Evolutionary conservation across 2,113 vertebrate species (phyloP).

Genomic region (Hippopotamus amphibius): DNA sequence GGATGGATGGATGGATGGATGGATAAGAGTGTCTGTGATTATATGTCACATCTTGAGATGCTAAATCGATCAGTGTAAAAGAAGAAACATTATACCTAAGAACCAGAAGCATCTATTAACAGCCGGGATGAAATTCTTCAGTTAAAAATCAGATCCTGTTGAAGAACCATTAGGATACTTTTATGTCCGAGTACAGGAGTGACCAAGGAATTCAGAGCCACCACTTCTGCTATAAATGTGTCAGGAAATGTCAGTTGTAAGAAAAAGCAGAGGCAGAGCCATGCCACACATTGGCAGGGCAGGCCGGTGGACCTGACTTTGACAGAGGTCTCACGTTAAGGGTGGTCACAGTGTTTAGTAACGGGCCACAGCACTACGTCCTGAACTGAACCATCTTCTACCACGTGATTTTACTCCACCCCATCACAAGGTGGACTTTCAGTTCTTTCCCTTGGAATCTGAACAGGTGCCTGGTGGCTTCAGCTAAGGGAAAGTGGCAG

Average conservation of each 20-base stretch:
- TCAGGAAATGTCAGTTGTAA: neutral
- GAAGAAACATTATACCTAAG: neutral
- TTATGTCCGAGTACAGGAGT: no score
- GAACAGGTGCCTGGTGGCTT: accelerated
- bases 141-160: neutral
- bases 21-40: neutral
- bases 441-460: neutral
- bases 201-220: neutral
- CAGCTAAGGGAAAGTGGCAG: neutral
- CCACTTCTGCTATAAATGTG: neutral
- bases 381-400: neutral
- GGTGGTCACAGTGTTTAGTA: neutral
- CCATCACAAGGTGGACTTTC: no score
- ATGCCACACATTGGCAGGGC: neutral
- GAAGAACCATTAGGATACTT: neutral
- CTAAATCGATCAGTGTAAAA: neutral
- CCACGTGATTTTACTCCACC: neutral
- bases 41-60: neutral
- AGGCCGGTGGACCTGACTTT: neutral
- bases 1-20: neutral
- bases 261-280: neutral
- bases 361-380: accelerated
- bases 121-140: neutral
- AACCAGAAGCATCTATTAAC: neutral
- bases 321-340: accelerated